Base-by-base conservation (phyloP, 2,888 invertebrate species). In the Myopa testacea region DNA sequence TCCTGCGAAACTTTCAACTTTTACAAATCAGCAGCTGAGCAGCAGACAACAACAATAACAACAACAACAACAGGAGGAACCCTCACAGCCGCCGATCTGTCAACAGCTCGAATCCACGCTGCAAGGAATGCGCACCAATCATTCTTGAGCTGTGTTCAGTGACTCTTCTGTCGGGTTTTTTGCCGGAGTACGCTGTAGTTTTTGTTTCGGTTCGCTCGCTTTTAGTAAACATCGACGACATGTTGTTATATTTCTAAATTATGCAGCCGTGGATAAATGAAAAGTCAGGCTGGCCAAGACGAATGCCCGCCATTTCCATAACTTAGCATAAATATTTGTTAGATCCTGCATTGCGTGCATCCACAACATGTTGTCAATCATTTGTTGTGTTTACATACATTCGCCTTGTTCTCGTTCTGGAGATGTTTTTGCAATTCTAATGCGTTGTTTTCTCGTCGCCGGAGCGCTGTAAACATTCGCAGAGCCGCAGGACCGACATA, bases 241-340 rank as follows among this genome's bases (percentile, higher is more conserved):
- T 52, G 70, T 70, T 45, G 45, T 45, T 69, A 55, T 70, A 70
- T 70, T 70, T 70, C 70, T 45, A 73, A 73, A 73, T 62, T 73
- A 73, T 73, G 73, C 73, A 73, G 73, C 73, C 40, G 19, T 50
- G 62, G 40, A 26, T 63, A 73, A 65, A 75, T 65, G 65, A 60
- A 69, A 75, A 69, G 26, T 70, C 70, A 40, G 74, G 26, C 74
- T 50, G 65, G 60, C 58, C 62, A 79, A 80, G 79, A 81, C 80
- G 79, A 79, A 81, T 80, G 80, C 77, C 69, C 80, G 79, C 78
- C 79, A 80, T 81, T 81, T 80, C 80, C 80, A 81, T 81, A 81
- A 80, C 78, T 81, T 81, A 81, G 81, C 81, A 81, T 81, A 81
- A 80, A 81, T 80, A 81, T 81, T 81, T 81, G 81, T 79, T 78